Base-by-base conservation (phyloP, 2,888 invertebrate genomes). In the Coelogynopora nodosa region DNA sequence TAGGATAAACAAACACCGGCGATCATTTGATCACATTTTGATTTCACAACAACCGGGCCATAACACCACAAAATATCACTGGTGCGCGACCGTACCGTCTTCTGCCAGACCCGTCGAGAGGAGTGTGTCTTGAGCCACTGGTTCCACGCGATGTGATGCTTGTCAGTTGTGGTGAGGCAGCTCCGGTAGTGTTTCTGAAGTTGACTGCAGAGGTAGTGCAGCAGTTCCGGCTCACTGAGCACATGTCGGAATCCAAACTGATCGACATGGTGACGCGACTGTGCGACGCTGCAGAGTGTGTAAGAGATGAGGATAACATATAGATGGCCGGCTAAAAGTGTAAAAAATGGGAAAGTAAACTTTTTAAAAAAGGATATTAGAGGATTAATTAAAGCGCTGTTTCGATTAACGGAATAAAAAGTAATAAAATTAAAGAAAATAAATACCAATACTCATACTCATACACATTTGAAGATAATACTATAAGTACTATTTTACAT, bases 121-220 rank as follows among this genome's bases (percentile, higher is more conserved):
- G 84, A 31, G 67, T 5, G 28, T 27, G 1, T 23, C 27, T 5
- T 13, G 26, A 85, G 30, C 88, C 91, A 91, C 13, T 89, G 86
- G 67, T 90, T 91, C 93, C 93, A 93, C 28, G 90, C 89, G 67
- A 89, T 89, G 88, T 92, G 92, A 88, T 92, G 91, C 30, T 90
- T 89, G 82, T 90, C 90, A 82, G 91, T 90, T 0, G 89, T 88
- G 23, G 90, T 90, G 0, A 91, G 90, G 88, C 91, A 90, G 18
- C 90, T 89, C 18, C 90, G 89, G 88, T 92, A 93, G 89, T 93
- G 92, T 67, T 90, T 89, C 83, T 91, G 90, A 23, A 93, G 90
- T 88, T 93, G 93, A 30, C 92, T 92, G 88, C 93, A 93, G 87
- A 93, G 90, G 89, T 93, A 93, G 89, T 93, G 93, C 27, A 93